phyloP scores from a whole-genome alignment of 2,113 vertebrate species.

The Manacus vitellinus region DNA sequence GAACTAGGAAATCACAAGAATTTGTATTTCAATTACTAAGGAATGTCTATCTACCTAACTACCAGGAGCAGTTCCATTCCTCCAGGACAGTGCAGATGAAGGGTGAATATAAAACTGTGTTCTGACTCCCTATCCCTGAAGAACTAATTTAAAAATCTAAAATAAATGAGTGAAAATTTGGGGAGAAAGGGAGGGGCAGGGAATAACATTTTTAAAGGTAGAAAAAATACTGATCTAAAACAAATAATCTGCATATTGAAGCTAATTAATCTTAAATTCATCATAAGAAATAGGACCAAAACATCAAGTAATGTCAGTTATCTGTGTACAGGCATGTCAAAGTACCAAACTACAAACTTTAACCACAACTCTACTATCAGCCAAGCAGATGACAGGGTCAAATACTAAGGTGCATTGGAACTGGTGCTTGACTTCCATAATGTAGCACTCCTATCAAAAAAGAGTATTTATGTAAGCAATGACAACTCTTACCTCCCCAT shows the following conservation, averaged over 20 bases:
- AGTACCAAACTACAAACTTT: neutral
- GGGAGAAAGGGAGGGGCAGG: accelerated
- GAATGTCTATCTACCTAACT: neutral
- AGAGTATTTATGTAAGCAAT: neutral
- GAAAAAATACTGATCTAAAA: neutral
- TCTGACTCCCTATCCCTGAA: neutral
- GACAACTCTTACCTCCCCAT: slow-evolving; percentile 87
- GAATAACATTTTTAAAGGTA: neutral
- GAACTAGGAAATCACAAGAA: neutral
- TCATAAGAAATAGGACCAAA: neutral
- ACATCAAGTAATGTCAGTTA: neutral
- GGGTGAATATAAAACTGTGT: neutral
- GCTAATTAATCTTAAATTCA: neutral
- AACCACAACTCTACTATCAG: neutral
- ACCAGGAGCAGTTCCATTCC: neutral
- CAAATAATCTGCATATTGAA: neutral
- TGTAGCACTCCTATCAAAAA: neutral
- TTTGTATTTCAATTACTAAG: neutral
- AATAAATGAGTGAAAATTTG: neutral
- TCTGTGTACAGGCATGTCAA: neutral
- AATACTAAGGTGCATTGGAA: neutral
- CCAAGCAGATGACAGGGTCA: neutral
- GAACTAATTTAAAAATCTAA: neutral
- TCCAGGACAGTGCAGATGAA: neutral
- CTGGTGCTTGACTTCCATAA: neutral